Percentiles rank a stretch among this genome's conserved stretches.
phyloP scores from a whole-genome alignment of 2,113 vertebrate species.

The Apodemus speciosus region DNA sequence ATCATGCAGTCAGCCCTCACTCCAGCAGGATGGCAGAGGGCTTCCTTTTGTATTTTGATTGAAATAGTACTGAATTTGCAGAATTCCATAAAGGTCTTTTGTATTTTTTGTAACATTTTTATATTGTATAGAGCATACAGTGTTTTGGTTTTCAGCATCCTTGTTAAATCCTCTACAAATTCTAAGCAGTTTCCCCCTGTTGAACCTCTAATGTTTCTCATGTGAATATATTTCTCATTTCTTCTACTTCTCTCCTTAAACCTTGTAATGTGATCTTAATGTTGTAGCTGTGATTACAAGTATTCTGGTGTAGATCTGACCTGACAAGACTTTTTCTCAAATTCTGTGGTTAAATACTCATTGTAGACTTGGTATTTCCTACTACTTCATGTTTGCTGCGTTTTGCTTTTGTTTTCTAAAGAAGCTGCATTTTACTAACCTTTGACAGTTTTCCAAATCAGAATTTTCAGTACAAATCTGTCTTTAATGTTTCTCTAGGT shows the following conservation, averaged over 20 bases:
- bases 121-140: background rate
- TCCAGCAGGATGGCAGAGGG: background rate
- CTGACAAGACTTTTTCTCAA: background rate
- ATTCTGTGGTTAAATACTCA: slow-evolving; percentile 17
- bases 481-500: slow-evolving; percentile 80
- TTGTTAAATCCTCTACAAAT: slow-evolving; percentile 5
- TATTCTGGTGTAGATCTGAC: background rate
- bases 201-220: background rate
- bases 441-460: slow-evolving; percentile 56
- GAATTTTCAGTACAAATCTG: slow-evolving; percentile 61
- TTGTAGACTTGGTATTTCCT: background rate
- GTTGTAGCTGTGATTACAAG: background rate
- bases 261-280: background rate
- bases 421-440: background rate
- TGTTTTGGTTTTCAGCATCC: slow-evolving; percentile 38
- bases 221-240: slow-evolving; percentile 19
- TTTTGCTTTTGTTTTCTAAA: slow-evolving; percentile 36
- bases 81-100: background rate
- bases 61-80: background rate
- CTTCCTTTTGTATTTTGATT: slow-evolving; percentile 20
- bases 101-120: background rate
- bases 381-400: background rate
- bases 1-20: background rate
- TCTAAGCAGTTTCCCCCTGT: background rate
- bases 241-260: slow-evolving; percentile 1